Percentiles rank a stretch among this genome's conserved stretches.
phyloP scores from a whole-genome alignment of 2,113 vertebrate genomes.

The Seriola aureovittata region DNA sequence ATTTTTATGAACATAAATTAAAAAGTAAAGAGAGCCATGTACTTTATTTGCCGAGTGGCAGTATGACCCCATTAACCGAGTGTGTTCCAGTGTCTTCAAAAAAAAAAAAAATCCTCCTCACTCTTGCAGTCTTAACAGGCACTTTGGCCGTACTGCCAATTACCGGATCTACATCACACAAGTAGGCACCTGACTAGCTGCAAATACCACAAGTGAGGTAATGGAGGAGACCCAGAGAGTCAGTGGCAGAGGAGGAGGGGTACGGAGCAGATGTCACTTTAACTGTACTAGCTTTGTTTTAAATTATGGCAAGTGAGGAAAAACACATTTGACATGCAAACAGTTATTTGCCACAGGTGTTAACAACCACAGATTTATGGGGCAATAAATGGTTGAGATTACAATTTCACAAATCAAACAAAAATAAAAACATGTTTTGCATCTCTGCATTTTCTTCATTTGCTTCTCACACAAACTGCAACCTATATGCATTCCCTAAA shows the following conservation, averaged over 20 bases:
- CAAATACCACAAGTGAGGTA: conserved; percentile 38
- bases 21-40: background rate
- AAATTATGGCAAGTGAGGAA: conserved; percentile 2
- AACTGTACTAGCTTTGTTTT: background rate
- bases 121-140: conserved; percentile 33
- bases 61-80: conserved; percentile 25
- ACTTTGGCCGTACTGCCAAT: conserved; percentile 45
- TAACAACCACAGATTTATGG: conserved; percentile 11
- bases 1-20: background rate
- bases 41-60: background rate
- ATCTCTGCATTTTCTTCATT: background rate
- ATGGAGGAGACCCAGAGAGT: conserved; percentile 19
- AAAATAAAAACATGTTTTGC: background rate
- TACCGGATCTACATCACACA: conserved; percentile 44
- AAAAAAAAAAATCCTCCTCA: background rate
- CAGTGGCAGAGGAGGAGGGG: background rate
- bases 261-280: conserved; percentile 45
- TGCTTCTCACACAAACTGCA: conserved; percentile 6
- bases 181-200: conserved; percentile 49
- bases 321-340: background rate
- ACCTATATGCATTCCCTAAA: background rate
- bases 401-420: background rate
- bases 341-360: conserved; percentile 22
- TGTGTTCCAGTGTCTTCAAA: conserved; percentile 25
- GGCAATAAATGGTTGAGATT: background rate